These are phyloP conservation scores for Euwallacea similis DNA, from an alignment of 1,140 invertebrate species.

Conservation along the genomic window DNA sequence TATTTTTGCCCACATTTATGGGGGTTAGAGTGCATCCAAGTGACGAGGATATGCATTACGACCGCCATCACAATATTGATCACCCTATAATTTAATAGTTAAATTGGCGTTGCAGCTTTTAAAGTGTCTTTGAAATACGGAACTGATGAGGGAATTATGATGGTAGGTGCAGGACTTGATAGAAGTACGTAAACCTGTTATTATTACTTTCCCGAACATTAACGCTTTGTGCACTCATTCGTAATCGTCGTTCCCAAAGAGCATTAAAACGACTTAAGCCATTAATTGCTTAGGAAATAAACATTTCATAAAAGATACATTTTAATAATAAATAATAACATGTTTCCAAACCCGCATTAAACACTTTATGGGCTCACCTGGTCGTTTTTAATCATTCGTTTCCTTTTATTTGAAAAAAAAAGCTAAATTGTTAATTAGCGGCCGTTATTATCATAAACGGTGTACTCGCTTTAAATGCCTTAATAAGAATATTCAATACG, in stretches of 20 bases:
- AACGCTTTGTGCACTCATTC: neutral
- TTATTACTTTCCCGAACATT: neutral
- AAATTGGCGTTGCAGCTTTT: too few relatives aligned
- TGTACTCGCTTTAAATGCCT: constrained; percentile 34
- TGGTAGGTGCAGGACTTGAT: too few relatives aligned
- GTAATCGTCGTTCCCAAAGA: neutral
- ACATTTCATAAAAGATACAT: constrained; percentile 42
- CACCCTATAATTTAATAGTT: too few relatives aligned
- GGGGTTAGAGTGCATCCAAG: too few relatives aligned
- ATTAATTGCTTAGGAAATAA: constrained; percentile 36
- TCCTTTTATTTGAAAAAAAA: constrained; percentile 39
- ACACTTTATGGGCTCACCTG: constrained; percentile 45
- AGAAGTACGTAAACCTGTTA: neutral
- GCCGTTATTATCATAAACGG: constrained; percentile 36
- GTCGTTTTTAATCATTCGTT: constrained; percentile 41
- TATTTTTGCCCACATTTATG: too few relatives aligned
- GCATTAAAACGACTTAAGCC: constrained; percentile 3
- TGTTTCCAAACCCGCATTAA: constrained; percentile 44
- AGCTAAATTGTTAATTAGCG: constrained; percentile 39
- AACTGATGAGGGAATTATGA: too few relatives aligned
- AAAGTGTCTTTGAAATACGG: too few relatives aligned
- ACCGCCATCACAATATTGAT: too few relatives aligned
- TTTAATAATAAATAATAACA: constrained; percentile 47
- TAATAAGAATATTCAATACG: constrained; percentile 38
- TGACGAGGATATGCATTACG: too few relatives aligned